Percentiles rank a stretch among this genome's conserved stretches.
Conservation (phyloP, 2,888 invertebrate genomes). For the Flexamia atlantica region DNA sequence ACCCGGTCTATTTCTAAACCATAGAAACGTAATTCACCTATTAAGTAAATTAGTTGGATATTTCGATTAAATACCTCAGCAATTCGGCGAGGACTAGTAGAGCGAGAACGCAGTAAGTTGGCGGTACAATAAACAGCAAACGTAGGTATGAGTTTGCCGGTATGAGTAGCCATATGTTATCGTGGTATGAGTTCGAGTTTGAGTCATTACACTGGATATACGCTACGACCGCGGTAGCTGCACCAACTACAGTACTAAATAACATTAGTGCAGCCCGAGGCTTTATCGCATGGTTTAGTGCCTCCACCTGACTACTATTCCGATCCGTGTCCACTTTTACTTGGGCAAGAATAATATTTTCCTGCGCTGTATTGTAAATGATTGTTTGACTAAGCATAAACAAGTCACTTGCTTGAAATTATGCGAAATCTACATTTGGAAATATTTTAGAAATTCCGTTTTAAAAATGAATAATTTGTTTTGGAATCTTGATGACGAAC, state of each 20-base stretch:
- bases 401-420: too few species aligned
- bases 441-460: too few species aligned
- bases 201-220: background rate
- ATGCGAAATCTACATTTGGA: too few species aligned
- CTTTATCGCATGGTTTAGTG: background rate
- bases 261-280: background rate
- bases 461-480: too few species aligned
- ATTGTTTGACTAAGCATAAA: too few species aligned
- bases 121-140: background rate
- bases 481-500: too few species aligned
- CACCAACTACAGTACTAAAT: background rate
- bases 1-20: background rate
- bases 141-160: background rate
- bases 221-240: background rate
- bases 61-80: too few species aligned
- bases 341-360: too few species aligned
- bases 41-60: background rate
- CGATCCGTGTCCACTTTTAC: background rate
- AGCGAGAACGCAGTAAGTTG: background rate
- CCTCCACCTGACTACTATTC: background rate
- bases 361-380: too few species aligned
- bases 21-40: background rate
- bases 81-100: too few species aligned
- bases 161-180: background rate
- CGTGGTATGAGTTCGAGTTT: background rate